These are phyloP conservation scores for Slavum lentiscoides DNA, from an alignment of 2,888 invertebrate genomes.

Conservation along the genomic window DNA sequence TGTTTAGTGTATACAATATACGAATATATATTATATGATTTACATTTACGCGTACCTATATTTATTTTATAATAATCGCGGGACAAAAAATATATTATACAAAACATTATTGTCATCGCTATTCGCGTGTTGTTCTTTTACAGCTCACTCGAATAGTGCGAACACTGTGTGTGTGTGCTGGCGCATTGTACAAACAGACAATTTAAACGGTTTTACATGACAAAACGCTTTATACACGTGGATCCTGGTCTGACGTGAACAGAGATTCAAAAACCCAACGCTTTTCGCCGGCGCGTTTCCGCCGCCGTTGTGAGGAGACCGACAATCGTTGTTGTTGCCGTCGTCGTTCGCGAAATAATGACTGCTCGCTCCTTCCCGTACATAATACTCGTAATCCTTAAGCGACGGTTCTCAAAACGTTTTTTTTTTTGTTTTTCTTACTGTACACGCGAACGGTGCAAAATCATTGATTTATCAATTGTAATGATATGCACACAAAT, in stretches of 20 bases:
- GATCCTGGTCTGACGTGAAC: neutral
- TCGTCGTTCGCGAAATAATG: neutral
- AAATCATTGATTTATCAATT: too few species aligned
- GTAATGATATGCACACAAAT: too few species aligned
- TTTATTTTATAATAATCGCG: neutral
- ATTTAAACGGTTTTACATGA: conserved; percentile 25
- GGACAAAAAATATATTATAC: neutral
- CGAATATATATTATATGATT: neutral
- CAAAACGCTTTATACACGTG: conserved; percentile 10
- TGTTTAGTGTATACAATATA: neutral
- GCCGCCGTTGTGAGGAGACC: neutral
- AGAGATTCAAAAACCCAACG: conserved; percentile 3
- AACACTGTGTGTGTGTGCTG: neutral
- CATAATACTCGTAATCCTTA: too few species aligned
- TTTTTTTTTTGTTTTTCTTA: too few species aligned
- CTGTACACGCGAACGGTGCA: too few species aligned
- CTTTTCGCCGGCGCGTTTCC: neutral
- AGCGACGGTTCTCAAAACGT: too few species aligned
- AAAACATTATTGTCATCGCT: neutral
- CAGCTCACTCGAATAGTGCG: neutral
- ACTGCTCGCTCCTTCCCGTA: too few species aligned
- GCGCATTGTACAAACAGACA: neutral
- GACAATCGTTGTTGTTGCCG: too few species aligned
- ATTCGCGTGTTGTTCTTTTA: too few species aligned
- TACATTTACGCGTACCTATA: neutral